These are phyloP conservation scores for Falco novaeseelandiae DNA, from an alignment of 2,797 vertebrate genomes.

Conservation along the genomic window DNA sequence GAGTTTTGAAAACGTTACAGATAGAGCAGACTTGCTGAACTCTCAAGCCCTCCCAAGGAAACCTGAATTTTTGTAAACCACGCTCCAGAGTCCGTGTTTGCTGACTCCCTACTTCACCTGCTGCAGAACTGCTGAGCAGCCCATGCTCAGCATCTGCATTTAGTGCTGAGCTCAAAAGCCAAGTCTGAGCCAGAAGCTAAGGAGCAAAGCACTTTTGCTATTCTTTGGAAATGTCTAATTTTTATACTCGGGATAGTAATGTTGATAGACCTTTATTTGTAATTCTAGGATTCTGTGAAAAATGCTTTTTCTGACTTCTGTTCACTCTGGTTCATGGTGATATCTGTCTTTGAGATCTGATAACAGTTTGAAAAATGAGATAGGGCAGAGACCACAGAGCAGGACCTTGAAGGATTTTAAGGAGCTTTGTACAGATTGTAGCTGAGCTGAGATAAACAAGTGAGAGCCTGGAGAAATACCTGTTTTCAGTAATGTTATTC, in stretches of 20 bases:
- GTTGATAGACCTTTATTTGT: neutral
- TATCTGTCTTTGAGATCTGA: neutral
- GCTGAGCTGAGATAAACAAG: neutral
- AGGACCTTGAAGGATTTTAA: neutral
- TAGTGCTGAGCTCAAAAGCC: neutral
- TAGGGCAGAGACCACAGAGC: neutral
- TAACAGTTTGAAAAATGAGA: neutral
- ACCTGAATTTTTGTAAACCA: neutral
- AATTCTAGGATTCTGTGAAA: neutral
- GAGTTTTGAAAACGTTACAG: neutral
- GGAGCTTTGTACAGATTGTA: rapidly evolving
- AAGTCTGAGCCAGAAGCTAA: neutral
- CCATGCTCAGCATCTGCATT: neutral
- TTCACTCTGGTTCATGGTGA: neutral
- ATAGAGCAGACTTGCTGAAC: neutral
- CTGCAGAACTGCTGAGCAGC: neutral
- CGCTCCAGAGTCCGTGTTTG: neutral
- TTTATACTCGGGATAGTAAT: neutral
- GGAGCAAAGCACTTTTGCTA: neutral
- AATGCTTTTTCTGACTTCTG: neutral
- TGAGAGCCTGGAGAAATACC: neutral
- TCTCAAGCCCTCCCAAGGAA: neutral
- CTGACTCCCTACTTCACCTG: neutral
- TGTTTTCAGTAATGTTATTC: neutral
- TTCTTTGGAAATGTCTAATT: neutral